Conservation (phyloP, 2,888 invertebrate species). For the Orthonevra nobilis region DNA sequence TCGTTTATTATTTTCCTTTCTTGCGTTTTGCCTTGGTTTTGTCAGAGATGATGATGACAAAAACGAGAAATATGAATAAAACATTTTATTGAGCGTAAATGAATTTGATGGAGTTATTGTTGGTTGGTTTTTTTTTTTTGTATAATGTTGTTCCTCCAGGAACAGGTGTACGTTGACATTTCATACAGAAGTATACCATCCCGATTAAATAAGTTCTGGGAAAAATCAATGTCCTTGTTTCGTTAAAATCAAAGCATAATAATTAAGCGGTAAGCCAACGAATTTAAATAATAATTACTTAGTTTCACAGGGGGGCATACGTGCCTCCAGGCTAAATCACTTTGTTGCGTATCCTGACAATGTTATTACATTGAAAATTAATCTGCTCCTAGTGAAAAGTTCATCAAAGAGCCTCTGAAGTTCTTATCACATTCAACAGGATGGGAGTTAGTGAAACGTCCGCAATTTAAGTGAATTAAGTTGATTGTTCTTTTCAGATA, state of each 20-base stretch:
- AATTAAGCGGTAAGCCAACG: constrained; percentile 42
- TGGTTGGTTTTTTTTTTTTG: too few relatives aligned
- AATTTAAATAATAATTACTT: constrained; percentile 40
- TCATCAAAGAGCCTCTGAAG: constrained; percentile 55
- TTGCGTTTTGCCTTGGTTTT: too few relatives aligned
- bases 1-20: constrained; percentile 23
- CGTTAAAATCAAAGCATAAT: constrained; percentile 40
- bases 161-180: constrained; percentile 35
- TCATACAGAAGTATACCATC: too few relatives aligned
- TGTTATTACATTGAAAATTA: constrained; percentile 44
- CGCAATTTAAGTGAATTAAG: constrained; percentile 62
- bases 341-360: constrained; percentile 33
- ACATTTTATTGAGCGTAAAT: constrained; percentile 61
- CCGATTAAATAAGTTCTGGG: neutral
- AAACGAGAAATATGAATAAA: constrained; percentile 55
- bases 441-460: constrained; percentile 59
- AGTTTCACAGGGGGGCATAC: neutral
- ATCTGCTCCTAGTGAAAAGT: constrained; percentile 47
- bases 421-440: constrained; percentile 48
- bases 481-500: constrained; percentile 66
- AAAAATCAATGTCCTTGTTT: constrained; percentile 4
- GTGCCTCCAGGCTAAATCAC: constrained; percentile 31
- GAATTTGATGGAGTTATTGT: constrained; percentile 54
- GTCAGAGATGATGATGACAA: constrained; percentile 16
- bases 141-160: constrained; percentile 1